A percentile compares a stretch with the other conserved stretches of the same genome.
Evolutionary conservation across 1,140 invertebrate species (phyloP).

Genomic region (Amyelois transitella): DNA sequence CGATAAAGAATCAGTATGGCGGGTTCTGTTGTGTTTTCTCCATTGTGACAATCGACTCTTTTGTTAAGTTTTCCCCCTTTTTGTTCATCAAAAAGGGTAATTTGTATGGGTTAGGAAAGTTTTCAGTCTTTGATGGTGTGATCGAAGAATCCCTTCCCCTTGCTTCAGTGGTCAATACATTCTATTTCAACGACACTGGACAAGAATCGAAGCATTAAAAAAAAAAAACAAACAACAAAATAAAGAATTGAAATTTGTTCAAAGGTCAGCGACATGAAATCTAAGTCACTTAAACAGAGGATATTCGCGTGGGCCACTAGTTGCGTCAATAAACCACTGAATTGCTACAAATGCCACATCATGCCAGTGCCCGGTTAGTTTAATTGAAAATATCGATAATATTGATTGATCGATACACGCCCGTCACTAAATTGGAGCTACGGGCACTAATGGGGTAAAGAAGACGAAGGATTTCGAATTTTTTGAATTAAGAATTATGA

Average conservation of each 20-base stretch:
- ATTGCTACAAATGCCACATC: constrained; percentile 2
- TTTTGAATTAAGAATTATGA: neutral
- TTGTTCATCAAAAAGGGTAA: constrained; percentile 1
- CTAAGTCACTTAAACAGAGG: neutral
- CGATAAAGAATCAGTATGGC: constrained; percentile 2
- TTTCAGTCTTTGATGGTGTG: neutral
- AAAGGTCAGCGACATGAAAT: constrained; percentile 4
- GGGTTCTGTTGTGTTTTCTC: constrained; percentile 4
- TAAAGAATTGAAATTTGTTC: neutral
- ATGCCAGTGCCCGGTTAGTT: constrained; percentile 4
- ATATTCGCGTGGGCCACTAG: neutral
- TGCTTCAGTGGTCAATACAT: too few relatives aligned
- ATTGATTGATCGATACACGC: constrained; percentile 27
- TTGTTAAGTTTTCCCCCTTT: constrained; percentile 3
- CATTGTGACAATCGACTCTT: constrained; percentile 3
- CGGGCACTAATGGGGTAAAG: neutral
- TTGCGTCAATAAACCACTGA: constrained; percentile 2
- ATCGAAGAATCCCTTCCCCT: too few relatives aligned
- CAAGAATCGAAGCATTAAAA: too few relatives aligned
- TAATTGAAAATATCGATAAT: constrained; percentile 30
- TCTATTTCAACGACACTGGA: too few relatives aligned
- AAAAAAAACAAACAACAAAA: too few relatives aligned
- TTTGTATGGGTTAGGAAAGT: constrained; percentile 6
- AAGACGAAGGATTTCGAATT: neutral
- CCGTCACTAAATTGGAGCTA: neutral